phyloP scores from a whole-genome alignment of 2,888 invertebrate species.

The Latrodectus hesperus region DNA sequence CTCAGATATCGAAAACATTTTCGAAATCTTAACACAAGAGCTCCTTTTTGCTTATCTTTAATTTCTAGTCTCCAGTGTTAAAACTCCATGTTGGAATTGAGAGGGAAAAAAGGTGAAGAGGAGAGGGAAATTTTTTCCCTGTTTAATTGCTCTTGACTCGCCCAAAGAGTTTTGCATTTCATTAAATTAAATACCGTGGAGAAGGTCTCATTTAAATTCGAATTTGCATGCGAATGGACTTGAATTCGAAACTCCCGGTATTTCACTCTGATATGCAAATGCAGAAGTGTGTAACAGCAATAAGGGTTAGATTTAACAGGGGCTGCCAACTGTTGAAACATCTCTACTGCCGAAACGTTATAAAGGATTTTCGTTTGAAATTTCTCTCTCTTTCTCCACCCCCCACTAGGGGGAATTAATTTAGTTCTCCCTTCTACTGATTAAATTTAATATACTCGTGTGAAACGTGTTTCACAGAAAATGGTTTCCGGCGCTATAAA shows the following conservation, averaged over 20 bases:
- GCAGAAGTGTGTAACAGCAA: constrained; percentile 20
- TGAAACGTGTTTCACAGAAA: constrained; percentile 4
- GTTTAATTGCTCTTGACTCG: constrained; percentile 26
- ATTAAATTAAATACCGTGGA: constrained; percentile 43
- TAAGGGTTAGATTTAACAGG: constrained; percentile 23
- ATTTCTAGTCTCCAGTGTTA: too few species aligned
- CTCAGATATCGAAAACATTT: too few species aligned
- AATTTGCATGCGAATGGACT: constrained; percentile 49
- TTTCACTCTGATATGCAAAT: constrained; percentile 29
- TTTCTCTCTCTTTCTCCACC: background rate
- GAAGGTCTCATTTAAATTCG: constrained; percentile 32
- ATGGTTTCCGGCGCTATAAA: background rate
- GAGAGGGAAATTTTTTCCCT: background rate
- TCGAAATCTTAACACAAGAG: too few species aligned
- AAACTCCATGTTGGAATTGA: too few species aligned
- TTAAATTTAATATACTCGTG: constrained; percentile 39
- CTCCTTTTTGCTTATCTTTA: too few species aligned
- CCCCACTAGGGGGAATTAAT: constrained; percentile 29
- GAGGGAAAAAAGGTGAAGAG: background rate
- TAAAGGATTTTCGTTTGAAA: constrained; percentile 25
- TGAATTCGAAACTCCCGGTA: background rate
- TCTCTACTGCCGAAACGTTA: constrained; percentile 4
- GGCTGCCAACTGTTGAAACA: constrained; percentile 4
- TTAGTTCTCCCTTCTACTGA: constrained; percentile 17
- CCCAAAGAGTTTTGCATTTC: constrained; percentile 33